Evolutionary conservation across 2,888 invertebrate genomes (phyloP).

Genomic region (Parthenolecanium corni): DNA sequence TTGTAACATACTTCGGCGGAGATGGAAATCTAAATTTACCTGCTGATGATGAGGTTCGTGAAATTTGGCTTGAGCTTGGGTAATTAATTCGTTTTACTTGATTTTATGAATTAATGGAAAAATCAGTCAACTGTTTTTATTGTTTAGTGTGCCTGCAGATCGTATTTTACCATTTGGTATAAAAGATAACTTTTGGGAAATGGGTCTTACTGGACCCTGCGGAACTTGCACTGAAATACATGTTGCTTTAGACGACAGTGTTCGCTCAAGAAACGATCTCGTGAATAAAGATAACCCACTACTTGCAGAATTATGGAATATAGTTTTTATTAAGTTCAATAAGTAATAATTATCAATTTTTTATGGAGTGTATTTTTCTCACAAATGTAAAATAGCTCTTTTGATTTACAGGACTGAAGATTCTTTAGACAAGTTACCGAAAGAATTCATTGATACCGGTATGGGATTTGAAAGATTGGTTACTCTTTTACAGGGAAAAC

Average conservation of each 20-base stretch:
- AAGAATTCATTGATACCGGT: conserved; percentile 82
- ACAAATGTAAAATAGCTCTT: too few species aligned
- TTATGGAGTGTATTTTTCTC: too few species aligned
- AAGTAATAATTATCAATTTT: too few species aligned
- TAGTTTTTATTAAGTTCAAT: conserved; percentile 88
- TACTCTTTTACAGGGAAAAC: conserved; percentile 67
- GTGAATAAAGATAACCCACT: conserved; percentile 47
- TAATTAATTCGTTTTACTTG: conserved; percentile 37
- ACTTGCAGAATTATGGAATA: conserved; percentile 89
- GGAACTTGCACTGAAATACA: conserved; percentile 96
- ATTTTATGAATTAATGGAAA: background rate
- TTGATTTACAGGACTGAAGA: conserved; percentile 47
- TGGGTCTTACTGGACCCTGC: conserved; percentile 85
- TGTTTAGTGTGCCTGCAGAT: conserved; percentile 51
- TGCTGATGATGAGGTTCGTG: conserved; percentile 71
- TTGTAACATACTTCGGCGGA: conserved; percentile 87
- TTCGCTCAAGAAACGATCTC: conserved; percentile 40
- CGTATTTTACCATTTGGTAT: conserved; percentile 64
- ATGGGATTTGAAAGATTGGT: conserved; percentile 90
- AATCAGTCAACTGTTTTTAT: too few species aligned
- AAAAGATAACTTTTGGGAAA: conserved; percentile 94
- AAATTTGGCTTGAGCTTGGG: conserved; percentile 71
- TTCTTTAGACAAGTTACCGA: conserved; percentile 54
- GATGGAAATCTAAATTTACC: conserved; percentile 53
- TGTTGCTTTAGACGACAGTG: conserved; percentile 48